Base-by-base conservation (phyloP, 2,113 vertebrate species). In the Ochotona curzoniae region DNA sequence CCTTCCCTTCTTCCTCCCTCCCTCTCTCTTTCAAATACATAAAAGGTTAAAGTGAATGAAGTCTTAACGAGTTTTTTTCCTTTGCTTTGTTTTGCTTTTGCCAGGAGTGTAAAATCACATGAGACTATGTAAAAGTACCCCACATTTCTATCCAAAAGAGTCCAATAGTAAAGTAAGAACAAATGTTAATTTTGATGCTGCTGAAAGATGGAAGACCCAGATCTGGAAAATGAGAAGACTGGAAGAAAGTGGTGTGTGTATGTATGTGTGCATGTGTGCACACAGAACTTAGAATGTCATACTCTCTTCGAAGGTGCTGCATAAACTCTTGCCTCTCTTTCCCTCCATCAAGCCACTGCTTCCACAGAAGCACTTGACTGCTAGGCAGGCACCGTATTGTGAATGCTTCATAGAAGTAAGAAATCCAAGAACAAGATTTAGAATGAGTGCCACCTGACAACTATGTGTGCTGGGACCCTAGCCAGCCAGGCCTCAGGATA, bases 31-130 rank as follows among this genome's bases (percentile, higher is more conserved):
- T 57, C 54, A 57, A 57, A 57, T 57, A 18, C 14, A 57, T 57
- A 57, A 57, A 81, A 87, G 89, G 61, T 61, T 61, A 78, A 87
- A 85, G 14, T 32, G 23, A 82, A 57, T 44, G 28, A 35, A 32
- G n/a, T 74, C 84, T 85, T 66, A 69, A 63, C 63, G 38, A 49
- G n/a, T n/a, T 21, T 67, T 47, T 93, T 61, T 64, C 14, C 30
- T 94, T 69, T 90, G 18, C 7, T 89, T 87, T 71, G 71, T 54
- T 96, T 86, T n/a, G n/a, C n/a, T n/a, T n/a, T n/a, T n/a, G n/a
- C n/a, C n/a, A n/a, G n/a, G n/a, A n/a, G n/a, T n/a, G n/a, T n/a
- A n/a, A 81, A 76, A 87, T 81, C 26, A 35, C 38, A 28, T 49
- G 54, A 70, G n/a, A 60, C 3, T 74, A 60, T 71, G 73, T 2